Percentiles rank a stretch among this genome's conserved stretches.
These are phyloP conservation scores for Phengaris arion DNA, from an alignment of 2,888 invertebrate species.

Conservation along the genomic window DNA sequence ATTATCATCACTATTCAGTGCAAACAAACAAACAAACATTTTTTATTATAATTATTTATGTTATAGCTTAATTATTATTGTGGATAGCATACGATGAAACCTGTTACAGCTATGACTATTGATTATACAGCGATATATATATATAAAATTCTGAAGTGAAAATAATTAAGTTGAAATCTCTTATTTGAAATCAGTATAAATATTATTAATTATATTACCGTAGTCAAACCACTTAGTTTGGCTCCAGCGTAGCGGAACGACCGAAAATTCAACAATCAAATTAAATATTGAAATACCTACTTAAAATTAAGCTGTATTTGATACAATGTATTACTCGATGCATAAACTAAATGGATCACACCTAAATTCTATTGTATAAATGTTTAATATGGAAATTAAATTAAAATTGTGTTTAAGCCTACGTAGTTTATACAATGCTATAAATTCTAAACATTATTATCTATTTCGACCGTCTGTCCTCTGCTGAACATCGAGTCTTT, in stretches of 20 bases:
- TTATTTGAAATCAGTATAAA: slow-evolving; percentile 4
- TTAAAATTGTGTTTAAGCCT: background rate
- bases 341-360: slow-evolving; percentile 17
- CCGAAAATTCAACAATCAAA: slow-evolving; percentile 23
- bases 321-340: slow-evolving; percentile 8
- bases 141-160: too few relatives aligned
- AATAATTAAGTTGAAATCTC: background rate
- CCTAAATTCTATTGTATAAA: slow-evolving; percentile 14
- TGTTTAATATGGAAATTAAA: background rate
- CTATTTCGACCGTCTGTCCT: background rate
- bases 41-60: too few relatives aligned
- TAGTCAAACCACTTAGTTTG: slow-evolving; percentile 3
- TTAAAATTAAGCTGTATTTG: slow-evolving; percentile 1
- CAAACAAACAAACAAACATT: too few relatives aligned
- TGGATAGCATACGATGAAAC: too few relatives aligned
- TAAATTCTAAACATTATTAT: background rate
- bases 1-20: too few relatives aligned
- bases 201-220: slow-evolving; percentile 5
- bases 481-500: background rate
- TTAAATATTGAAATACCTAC: slow-evolving; percentile 23
- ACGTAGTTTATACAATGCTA: background rate
- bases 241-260: slow-evolving; percentile 6
- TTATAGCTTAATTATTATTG: too few relatives aligned
- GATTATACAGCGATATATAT: too few relatives aligned
- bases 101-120: too few relatives aligned